A percentile compares a stretch with the other conserved stretches of the same genome.
These are phyloP conservation scores for Odontamblyopus lacepedii DNA, from an alignment of 2,797 vertebrate genomes.

Conservation along the genomic window DNA sequence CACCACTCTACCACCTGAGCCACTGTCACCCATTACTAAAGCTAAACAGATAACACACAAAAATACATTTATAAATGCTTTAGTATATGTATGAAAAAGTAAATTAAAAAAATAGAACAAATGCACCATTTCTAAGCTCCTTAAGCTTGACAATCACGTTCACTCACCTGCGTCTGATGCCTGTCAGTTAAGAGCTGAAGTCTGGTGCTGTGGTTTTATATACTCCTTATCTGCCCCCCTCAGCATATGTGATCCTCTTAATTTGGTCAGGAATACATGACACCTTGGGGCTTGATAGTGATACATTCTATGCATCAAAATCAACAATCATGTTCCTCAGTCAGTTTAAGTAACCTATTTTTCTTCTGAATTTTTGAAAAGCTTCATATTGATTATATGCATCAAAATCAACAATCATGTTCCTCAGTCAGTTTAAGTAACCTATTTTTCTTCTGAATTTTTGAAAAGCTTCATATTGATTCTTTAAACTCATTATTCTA, in stretches of 20 bases:
- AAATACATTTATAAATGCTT: background rate
- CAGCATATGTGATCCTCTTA: conserved; percentile 30
- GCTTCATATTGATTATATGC: background rate
- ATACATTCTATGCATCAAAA: conserved; percentile 18
- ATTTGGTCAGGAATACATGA: conserved; percentile 59
- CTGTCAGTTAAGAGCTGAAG: conserved; percentile 32
- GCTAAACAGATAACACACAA: background rate
- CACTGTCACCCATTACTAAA: background rate
- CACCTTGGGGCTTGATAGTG: conserved; percentile 35
- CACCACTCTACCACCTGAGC: background rate
- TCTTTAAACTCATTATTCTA: background rate
- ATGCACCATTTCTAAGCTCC: background rate
- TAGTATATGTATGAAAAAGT: too few species aligned
- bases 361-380: background rate
- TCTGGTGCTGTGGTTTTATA: conserved; percentile 41
- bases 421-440: background rate
- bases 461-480: background rate
- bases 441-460: background rate
- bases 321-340: conserved; percentile 2
- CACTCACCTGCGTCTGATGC: conserved; percentile 39
- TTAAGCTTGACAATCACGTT: background rate
- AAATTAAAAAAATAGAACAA: background rate
- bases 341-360: background rate
- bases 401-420: conserved; percentile 8
- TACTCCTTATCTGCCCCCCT: conserved; percentile 25